These are phyloP conservation scores for Gortyna flavago DNA, from an alignment of 2,888 invertebrate species.

Conservation along the genomic window DNA sequence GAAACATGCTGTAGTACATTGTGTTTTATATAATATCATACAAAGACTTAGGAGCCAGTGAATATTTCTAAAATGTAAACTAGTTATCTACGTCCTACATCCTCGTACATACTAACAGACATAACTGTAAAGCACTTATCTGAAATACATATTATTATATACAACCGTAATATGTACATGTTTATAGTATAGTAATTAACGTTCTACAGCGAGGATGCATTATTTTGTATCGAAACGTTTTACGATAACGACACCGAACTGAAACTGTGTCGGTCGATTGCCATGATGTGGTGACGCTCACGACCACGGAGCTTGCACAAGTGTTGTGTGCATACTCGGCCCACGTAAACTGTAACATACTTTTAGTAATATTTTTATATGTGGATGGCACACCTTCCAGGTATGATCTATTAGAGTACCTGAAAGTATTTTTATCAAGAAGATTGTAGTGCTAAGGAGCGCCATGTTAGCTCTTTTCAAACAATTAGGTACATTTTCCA, in stretches of 20 bases:
- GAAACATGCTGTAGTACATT: not conserved
- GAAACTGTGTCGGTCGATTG: conserved; percentile 16
- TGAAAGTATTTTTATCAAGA: conserved; percentile 1
- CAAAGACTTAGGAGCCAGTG: not conserved
- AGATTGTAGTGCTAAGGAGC: not conserved
- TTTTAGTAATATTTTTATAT: not conserved
- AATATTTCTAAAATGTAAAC: conserved; percentile 13
- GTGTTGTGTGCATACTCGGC: conserved; percentile 14
- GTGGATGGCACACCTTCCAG: conserved; percentile 18
- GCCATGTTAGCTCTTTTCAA: not conserved
- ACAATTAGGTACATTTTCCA: not conserved
- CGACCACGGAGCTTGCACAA: conserved; percentile 45
- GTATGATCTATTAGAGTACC: not conserved
- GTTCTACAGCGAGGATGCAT: conserved; percentile 18
- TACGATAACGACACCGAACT: conserved; percentile 37
- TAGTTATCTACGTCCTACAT: conserved; percentile 17
- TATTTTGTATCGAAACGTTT: conserved; percentile 33
- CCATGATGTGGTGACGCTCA: conserved; percentile 15
- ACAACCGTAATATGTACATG: conserved; percentile 13
- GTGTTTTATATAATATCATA: not conserved
- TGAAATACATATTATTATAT: conserved; percentile 31
- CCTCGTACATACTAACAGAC: conserved; percentile 16
- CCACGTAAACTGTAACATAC: conserved; percentile 27
- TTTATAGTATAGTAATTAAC: conserved; percentile 34
- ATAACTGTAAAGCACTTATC: conserved; percentile 28